phyloP scores from a whole-genome alignment of 1,140 invertebrate genomes.

The Phortica variegata region DNA sequence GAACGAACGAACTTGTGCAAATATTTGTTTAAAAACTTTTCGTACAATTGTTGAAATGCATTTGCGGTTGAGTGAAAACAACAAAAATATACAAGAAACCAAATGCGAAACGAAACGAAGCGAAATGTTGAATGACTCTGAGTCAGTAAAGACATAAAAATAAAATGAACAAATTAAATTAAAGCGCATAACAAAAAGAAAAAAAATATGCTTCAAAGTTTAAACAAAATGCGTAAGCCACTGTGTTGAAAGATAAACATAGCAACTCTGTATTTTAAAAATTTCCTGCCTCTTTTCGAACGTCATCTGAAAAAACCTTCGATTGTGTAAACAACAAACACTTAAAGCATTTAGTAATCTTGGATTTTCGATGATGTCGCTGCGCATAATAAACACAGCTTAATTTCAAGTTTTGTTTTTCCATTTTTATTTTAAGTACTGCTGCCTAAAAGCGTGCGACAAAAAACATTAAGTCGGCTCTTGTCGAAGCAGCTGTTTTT shows the following conservation, averaged over 20 bases:
- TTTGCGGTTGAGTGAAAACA: slow-evolving; percentile 49
- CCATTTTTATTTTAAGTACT: neutral
- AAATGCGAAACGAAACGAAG: no score
- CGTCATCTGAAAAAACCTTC: no score
- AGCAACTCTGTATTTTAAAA: no score
- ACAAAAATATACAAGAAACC: slow-evolving; percentile 32
- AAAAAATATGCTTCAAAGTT: neutral
- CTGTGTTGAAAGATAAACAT: neutral
- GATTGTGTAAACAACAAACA: neutral
- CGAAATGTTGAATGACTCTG: no score
- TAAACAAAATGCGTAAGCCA: neutral
- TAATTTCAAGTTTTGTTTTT: slow-evolving; percentile 37
- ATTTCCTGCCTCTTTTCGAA: no score
- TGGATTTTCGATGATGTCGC: slow-evolving; percentile 13
- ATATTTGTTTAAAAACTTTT: slow-evolving; percentile 56
- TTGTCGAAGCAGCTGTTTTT: slow-evolving; percentile 18
- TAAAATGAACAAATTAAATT: slow-evolving; percentile 3
- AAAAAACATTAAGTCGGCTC: neutral
- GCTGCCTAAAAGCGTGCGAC: neutral
- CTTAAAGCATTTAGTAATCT: slow-evolving; percentile 26
- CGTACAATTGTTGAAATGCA: slow-evolving; percentile 41
- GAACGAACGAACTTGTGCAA: slow-evolving; percentile 47
- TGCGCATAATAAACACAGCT: slow-evolving; percentile 49
- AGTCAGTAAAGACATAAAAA: slow-evolving; percentile 23
- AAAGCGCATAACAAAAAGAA: slow-evolving; percentile 5